phyloP scores from a whole-genome alignment of 2,797 vertebrate species.

The Arctocebus calabarensis region DNA sequence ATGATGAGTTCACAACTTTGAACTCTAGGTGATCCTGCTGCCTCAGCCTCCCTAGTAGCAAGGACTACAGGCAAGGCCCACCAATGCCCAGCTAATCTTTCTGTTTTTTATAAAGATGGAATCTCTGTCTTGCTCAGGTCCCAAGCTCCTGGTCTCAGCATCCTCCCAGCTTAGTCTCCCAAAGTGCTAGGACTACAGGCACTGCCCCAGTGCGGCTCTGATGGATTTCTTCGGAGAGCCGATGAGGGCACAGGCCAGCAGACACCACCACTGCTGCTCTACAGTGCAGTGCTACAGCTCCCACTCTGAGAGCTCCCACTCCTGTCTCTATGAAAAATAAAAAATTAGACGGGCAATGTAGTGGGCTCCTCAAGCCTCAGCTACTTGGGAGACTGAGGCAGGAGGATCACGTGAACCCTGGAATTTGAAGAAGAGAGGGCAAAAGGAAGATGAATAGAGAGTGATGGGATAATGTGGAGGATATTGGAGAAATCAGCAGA shows the following conservation, averaged over 20 bases:
- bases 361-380: no score
- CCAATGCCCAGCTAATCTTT: neutral
- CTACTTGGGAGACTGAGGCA: no score
- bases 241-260: rapidly evolving
- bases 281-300: no score
- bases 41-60: neutral
- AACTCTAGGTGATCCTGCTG: neutral
- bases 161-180: neutral
- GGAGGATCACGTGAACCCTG: no score
- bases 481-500: neutral
- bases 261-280: neutral
- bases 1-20: neutral
- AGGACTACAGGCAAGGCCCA: neutral
- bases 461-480: neutral
- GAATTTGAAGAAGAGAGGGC: neutral
- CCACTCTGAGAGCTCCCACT: neutral
- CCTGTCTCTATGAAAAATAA: no score
- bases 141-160: neutral
- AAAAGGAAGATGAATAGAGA: neutral
- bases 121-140: neutral
- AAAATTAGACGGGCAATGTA: no score
- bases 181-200: neutral
- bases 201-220: neutral
- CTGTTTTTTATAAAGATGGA: neutral
- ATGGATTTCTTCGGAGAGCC: neutral